These are phyloP conservation scores for Hemicrepidius hirtus DNA, from an alignment of 2,888 invertebrate genomes.

Conservation along the genomic window DNA sequence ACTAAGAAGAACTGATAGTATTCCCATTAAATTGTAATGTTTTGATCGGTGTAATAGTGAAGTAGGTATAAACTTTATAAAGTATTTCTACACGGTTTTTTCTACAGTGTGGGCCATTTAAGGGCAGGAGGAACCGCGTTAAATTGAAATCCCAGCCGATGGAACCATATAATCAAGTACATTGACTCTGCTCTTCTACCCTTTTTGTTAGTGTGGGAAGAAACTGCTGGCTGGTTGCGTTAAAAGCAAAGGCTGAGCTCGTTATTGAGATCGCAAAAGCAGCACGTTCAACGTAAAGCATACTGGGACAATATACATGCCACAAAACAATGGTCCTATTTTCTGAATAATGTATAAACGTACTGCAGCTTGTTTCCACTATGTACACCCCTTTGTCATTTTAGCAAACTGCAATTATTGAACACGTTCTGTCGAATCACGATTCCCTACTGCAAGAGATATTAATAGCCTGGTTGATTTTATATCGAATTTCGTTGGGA, in stretches of 20 bases:
- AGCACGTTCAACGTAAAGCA: not conserved
- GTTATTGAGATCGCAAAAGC: slow-evolving; percentile 15
- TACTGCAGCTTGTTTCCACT: slow-evolving; percentile 17
- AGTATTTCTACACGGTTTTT: not conserved
- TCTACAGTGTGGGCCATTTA: not conserved
- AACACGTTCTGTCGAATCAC: not conserved
- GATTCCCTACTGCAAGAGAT: not conserved
- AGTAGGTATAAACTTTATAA: too few relatives aligned
- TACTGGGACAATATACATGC: slow-evolving; percentile 2
- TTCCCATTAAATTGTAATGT: too few relatives aligned
- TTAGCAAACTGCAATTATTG: slow-evolving; percentile 22
- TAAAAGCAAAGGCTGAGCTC: slow-evolving; percentile 14
- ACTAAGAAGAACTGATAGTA: not conserved
- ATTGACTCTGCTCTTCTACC: slow-evolving; percentile 18
- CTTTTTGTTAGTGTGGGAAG: slow-evolving; percentile 20
- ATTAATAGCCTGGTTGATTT: not conserved
- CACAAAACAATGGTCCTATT: slow-evolving; percentile 9
- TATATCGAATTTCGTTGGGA: slow-evolving; percentile 6
- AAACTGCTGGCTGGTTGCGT: slow-evolving; percentile 16
- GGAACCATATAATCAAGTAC: slow-evolving; percentile 18
- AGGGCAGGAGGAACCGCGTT: not conserved
- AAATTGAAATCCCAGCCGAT: slow-evolving; percentile 21
- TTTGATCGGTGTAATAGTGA: too few relatives aligned
- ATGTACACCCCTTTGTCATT: slow-evolving; percentile 16
- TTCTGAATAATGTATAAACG: slow-evolving; percentile 11